phyloP scores from a whole-genome alignment of 53 echinoderm and acorn worm genomes.

The Crossaster papposus region DNA sequence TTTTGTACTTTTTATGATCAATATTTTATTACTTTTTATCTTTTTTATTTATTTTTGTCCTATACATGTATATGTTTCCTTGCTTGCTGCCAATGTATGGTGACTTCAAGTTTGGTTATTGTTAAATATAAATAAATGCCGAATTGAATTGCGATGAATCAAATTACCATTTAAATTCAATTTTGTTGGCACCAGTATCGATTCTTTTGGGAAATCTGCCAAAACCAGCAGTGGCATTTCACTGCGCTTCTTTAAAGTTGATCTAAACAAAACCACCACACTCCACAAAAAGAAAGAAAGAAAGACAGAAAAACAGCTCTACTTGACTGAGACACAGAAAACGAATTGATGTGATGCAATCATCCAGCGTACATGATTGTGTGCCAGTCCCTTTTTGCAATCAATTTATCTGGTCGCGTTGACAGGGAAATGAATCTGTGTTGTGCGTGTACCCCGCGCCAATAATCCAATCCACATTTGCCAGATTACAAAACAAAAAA shows the following conservation, averaged over 20 bases:
- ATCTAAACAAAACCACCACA: conserved; percentile 16
- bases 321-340: conserved; percentile 55
- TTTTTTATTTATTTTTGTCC: background rate
- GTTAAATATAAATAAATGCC: background rate
- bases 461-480: conserved; percentile 52
- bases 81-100: too few species aligned
- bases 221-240: background rate
- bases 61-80: too few species aligned
- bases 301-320: too few species aligned
- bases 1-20: background rate
- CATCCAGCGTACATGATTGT: conserved; percentile 46
- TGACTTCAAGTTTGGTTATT: background rate
- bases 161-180: background rate
- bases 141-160: background rate
- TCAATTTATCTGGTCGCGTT: conserved; percentile 58
- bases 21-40: too few species aligned
- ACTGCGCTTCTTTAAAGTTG: conserved; percentile 51
- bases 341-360: conserved; percentile 58
- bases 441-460: conserved; percentile 49
- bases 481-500: conserved; percentile 62
- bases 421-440: conserved; percentile 60
- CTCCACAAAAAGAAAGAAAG: too few species aligned
- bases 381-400: conserved; percentile 49
- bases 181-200: background rate
- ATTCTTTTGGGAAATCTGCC: background rate